phyloP scores from a whole-genome alignment of 1,140 invertebrate genomes.

The Zaprionus ghesquierei region DNA sequence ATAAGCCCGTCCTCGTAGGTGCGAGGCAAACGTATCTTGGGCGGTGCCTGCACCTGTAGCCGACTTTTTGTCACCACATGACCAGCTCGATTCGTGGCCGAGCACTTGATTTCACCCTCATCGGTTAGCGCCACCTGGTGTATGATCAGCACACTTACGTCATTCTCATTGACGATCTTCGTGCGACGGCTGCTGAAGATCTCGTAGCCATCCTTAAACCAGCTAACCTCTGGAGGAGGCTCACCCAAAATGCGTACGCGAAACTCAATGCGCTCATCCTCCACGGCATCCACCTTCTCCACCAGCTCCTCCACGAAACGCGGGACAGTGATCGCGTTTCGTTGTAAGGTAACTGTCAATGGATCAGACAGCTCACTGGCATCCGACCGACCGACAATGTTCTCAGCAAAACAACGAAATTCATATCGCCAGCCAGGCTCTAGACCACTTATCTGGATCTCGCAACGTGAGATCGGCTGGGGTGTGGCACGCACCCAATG shows the following conservation, averaged over 20 bases:
- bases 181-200: constrained; percentile 92
- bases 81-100: constrained; percentile 91
- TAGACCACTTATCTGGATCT: constrained; percentile 89
- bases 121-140: constrained; percentile 90
- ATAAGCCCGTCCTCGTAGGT: constrained; percentile 94
- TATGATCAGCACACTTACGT: constrained; percentile 91
- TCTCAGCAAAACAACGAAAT: constrained; percentile 94
- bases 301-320: constrained; percentile 87
- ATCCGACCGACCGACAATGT: constrained; percentile 91
- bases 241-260: constrained; percentile 91
- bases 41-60: constrained; percentile 90
- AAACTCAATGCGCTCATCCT: constrained; percentile 93
- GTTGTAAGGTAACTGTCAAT: constrained; percentile 88
- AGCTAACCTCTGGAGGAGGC: constrained; percentile 93
- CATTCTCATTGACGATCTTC: constrained; percentile 89
- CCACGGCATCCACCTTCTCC: constrained; percentile 86
- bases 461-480: constrained; percentile 86
- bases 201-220: constrained; percentile 95
- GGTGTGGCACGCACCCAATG: constrained; percentile 91
- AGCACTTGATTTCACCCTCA: constrained; percentile 94
- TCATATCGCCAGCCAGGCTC: constrained; percentile 94
- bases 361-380: constrained; percentile 91
- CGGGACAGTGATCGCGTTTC: constrained; percentile 86
- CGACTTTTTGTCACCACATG: constrained; percentile 89
- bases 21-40: constrained; percentile 89